Evolutionary conservation across 2,113 vertebrate genomes (phyloP).

Genomic region (Pristiophorus japonicus): DNA sequence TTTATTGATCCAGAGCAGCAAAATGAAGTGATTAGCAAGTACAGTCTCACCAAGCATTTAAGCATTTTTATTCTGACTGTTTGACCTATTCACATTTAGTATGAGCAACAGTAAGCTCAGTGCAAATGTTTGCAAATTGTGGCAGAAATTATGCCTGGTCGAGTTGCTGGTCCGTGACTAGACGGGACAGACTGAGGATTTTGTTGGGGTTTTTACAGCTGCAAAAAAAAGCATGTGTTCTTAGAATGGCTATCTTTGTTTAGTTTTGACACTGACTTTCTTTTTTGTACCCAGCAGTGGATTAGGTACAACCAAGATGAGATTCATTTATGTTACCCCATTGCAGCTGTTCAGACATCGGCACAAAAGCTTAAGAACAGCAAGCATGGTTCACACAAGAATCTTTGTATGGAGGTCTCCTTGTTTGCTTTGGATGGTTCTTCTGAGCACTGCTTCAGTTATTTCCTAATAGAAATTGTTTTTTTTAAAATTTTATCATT

Average conservation of each 20-base stretch:
- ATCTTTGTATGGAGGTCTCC: constrained; percentile 54
- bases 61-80: constrained; percentile 43
- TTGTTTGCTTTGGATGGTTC: constrained; percentile 48
- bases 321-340: constrained; percentile 69
- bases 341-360: constrained; percentile 65
- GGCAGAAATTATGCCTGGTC: constrained; percentile 75
- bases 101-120: constrained; percentile 68
- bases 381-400: constrained; percentile 57
- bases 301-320: constrained; percentile 69
- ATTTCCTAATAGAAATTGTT: constrained; percentile 29
- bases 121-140: constrained; percentile 91
- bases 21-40: constrained; percentile 29
- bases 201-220: constrained; percentile 86
- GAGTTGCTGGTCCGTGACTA: constrained; percentile 89
- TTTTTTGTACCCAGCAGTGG: constrained; percentile 66
- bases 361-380: constrained; percentile 54
- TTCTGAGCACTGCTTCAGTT: constrained; percentile 44
- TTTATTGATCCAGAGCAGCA: constrained; percentile 25
- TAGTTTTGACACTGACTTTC: constrained; percentile 73
- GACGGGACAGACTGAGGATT: constrained; percentile 87
- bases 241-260: constrained; percentile 71
- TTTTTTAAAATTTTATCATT: constrained; percentile 11
- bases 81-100: constrained; percentile 66
- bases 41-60: constrained; percentile 10
- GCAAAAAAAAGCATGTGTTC: constrained; percentile 95